phyloP scores from a whole-genome alignment of 2,888 invertebrate genomes.

The Penaeus monodon region DNA sequence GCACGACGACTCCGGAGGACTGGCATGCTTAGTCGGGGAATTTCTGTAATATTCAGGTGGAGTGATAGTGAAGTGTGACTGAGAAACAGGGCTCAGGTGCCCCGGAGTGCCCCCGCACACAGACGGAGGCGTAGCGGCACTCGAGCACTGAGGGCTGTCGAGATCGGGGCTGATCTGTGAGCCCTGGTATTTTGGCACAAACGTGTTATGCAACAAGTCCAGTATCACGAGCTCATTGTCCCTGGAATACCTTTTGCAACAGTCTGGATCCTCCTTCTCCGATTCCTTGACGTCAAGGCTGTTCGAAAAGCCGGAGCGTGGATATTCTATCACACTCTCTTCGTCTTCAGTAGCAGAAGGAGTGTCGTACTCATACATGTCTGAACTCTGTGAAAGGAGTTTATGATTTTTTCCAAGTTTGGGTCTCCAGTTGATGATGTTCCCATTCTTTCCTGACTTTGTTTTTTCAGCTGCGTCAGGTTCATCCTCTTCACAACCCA shows the following conservation, averaged over 20 bases:
- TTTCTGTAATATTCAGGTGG: constrained; percentile 41
- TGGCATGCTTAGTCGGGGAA: background rate
- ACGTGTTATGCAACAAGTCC: constrained; percentile 32
- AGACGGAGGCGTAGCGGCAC: background rate
- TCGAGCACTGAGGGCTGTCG: background rate
- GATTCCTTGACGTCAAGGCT: background rate
- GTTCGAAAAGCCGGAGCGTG: background rate
- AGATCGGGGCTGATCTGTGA: background rate
- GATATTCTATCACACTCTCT: background rate
- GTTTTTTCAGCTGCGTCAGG: background rate
- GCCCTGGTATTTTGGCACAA: background rate
- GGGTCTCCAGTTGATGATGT: constrained; percentile 51
- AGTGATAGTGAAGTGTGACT: constrained; percentile 6
- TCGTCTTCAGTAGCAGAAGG: constrained; percentile 17
- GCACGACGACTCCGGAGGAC: background rate
- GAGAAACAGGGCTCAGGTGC: constrained; percentile 1
- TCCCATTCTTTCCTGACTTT: background rate
- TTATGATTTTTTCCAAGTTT: constrained; percentile 40
- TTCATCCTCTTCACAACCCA: constrained; percentile 44
- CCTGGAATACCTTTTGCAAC: constrained; percentile 23
- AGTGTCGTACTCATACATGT: constrained; percentile 14
- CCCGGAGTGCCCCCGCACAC: background rate
- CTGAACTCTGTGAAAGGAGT: constrained; percentile 14
- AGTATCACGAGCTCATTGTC: constrained; percentile 52
- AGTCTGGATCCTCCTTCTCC: background rate